Conservation (phyloP, 1,140 invertebrate species). For the Holotrichia oblita region DNA sequence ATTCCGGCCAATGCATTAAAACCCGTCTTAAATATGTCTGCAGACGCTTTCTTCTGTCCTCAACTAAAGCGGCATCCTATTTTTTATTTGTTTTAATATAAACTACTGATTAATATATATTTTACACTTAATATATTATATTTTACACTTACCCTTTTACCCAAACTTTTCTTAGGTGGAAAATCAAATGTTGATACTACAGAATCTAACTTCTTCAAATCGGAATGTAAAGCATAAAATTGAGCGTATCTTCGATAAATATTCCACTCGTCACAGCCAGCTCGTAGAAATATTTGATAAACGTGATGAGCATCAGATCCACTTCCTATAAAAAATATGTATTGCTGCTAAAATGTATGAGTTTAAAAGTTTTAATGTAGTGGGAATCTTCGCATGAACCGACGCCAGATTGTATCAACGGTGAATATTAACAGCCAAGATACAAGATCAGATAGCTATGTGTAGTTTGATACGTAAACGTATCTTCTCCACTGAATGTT, state of each 20-base stretch:
- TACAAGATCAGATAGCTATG: too few relatives aligned
- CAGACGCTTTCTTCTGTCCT: conserved; percentile 76
- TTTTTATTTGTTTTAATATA: background rate
- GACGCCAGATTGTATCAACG: too few relatives aligned
- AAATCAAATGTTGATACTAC: conserved; percentile 85
- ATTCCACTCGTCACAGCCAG: conserved; percentile 92
- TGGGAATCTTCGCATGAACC: too few relatives aligned
- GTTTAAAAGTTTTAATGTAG: background rate
- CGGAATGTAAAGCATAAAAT: conserved; percentile 83
- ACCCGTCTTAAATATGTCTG: conserved; percentile 82
- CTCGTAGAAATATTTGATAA: conserved; percentile 89
- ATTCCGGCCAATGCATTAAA: conserved; percentile 76
- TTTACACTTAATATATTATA: conserved; percentile 61
- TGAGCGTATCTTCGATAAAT: conserved; percentile 91
- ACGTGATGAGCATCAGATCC: conserved; percentile 79
- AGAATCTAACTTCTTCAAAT: conserved; percentile 84
- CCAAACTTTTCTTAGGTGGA: conserved; percentile 92
- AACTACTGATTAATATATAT: background rate
- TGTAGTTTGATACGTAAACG: too few relatives aligned
- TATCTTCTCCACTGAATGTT: too few relatives aligned
- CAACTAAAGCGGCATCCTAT: conserved; percentile 83
- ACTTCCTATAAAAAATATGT: conserved; percentile 47
- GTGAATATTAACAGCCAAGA: too few relatives aligned
- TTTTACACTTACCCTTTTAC: conserved; percentile 79
- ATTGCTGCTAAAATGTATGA: background rate